Conservation (phyloP, 2,113 vertebrate genomes). For the Struthio camelus region DNA sequence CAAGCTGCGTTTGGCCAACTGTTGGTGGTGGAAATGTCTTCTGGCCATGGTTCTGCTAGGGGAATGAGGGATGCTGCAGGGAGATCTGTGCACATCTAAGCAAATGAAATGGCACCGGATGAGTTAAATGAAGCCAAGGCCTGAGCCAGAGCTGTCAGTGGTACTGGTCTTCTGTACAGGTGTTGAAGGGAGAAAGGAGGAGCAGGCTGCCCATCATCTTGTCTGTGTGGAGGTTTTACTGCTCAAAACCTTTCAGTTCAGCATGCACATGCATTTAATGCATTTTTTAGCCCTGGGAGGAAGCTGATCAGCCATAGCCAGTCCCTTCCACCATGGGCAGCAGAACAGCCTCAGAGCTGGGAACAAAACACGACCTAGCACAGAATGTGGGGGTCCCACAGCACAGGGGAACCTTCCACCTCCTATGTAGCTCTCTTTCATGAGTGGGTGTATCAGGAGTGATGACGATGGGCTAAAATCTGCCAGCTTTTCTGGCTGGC, state of each 20-base stretch:
- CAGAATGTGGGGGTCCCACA: not conserved
- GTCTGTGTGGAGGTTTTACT: not conserved
- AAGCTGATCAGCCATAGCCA: not conserved
- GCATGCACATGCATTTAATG: accelerated
- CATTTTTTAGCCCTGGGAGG: not conserved
- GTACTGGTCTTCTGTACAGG: not conserved
- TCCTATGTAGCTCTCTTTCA: not conserved
- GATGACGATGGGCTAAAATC: not conserved
- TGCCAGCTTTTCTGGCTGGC: not conserved
- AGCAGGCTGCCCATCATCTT: not conserved
- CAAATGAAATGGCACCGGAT: not conserved
- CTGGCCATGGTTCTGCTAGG: not conserved
- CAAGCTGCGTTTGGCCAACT: not conserved
- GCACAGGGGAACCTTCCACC: not conserved
- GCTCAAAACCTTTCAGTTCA: not conserved
- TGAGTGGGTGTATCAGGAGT: not conserved
- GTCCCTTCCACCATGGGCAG: not conserved
- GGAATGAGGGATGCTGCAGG: accelerated
- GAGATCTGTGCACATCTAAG: not conserved
- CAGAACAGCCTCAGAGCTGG: not conserved
- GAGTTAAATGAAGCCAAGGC: not conserved
- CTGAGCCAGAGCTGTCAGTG: not conserved
- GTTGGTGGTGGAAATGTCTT: not conserved
- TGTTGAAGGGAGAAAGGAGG: not conserved
- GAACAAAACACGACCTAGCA: not conserved